A percentile compares a stretch with the other conserved stretches of the same genome.
These are phyloP conservation scores for Decapterus maruadsi DNA, from an alignment of 2,797 vertebrate species.

Conservation along the genomic window DNA sequence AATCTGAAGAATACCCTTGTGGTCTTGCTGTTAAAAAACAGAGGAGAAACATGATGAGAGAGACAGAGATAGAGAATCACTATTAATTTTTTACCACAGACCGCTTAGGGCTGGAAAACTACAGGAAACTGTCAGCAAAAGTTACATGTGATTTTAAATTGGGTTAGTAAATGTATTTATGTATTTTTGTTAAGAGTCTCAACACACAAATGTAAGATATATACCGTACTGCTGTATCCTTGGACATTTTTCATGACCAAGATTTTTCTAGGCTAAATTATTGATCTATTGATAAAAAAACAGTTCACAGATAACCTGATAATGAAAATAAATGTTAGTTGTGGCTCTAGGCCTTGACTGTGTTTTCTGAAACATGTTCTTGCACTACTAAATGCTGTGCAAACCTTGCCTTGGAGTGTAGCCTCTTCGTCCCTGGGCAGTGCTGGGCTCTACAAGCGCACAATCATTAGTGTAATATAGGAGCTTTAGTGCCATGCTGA, in stretches of 20 bases:
- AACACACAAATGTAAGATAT: too few species aligned
- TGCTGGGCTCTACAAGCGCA: not conserved
- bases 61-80: not conserved
- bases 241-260: not conserved
- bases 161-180: not conserved
- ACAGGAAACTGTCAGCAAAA: not conserved
- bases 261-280: not conserved
- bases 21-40: not conserved
- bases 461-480: slow-evolving; percentile 29
- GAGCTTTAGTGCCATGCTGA: slow-evolving; percentile 37
- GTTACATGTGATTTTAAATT: not conserved
- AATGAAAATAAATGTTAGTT: not conserved
- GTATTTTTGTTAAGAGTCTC: not conserved
- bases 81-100: not conserved
- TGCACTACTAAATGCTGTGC: slow-evolving; percentile 24
- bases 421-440: slow-evolving; percentile 24
- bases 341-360: not conserved
- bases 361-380: slow-evolving; percentile 6
- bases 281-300: not conserved
- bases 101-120: not conserved
- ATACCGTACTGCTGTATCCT: not conserved
- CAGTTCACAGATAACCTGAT: not conserved
- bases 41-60: not conserved
- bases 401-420: slow-evolving; percentile 1
- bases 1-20: not conserved